Evolutionary conservation across 2,797 vertebrate species (phyloP), one percentile per base, ranked within the genome.

Genomic region (Phrynocephalus guinanensis): DNA sequence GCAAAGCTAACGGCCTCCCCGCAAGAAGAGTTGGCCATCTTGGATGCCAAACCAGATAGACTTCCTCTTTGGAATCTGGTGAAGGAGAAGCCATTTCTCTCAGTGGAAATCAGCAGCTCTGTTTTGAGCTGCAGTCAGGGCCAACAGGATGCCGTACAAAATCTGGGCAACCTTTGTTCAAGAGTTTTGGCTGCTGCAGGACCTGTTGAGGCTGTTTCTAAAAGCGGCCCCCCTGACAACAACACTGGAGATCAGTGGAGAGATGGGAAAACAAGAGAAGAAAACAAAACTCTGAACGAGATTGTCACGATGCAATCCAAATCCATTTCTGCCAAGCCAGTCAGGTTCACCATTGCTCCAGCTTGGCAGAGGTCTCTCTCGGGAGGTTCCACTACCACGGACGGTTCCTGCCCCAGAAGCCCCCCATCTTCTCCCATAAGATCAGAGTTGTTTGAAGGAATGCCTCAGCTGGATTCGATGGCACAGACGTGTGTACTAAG

Each of bases 291-390:
- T 82, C 83, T 85, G 26, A 82, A 92, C 44, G 88, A 82, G 87
- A 90, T 82, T 66, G 18, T 75, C 1, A 93, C 91, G 90, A 90
- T 2, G 48, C 90, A 86, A 1, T 5, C 67, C 52, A 95, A 89
- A 86, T 83, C n/a, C 70, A 7, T 92, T 26, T 84, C 95, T 87
- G 94, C 90, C n/a, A 97, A 95, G 73, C 91, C 93, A 72, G 93
- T 94, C 82, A 95, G 95, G 63, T 97, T 98, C 93, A 97, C 96
- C 48, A 90, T 96, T 44, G 90, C 95, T 30, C 95, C 98, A 2
- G 95, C 96, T 24, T 97, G 97, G 97, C 97, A 98, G 94, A 95
- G 96, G 50, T 96, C 97, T 1, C 91, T 95, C 26, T 96, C 96
- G 3, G 95, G 92, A 10, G 92, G 85, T 8, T 90, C 86, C 72